Evolutionary conservation across 2,888 invertebrate genomes (phyloP), one percentile per base, ranked within the genome.

Genomic region (Flexamia atlantica): DNA sequence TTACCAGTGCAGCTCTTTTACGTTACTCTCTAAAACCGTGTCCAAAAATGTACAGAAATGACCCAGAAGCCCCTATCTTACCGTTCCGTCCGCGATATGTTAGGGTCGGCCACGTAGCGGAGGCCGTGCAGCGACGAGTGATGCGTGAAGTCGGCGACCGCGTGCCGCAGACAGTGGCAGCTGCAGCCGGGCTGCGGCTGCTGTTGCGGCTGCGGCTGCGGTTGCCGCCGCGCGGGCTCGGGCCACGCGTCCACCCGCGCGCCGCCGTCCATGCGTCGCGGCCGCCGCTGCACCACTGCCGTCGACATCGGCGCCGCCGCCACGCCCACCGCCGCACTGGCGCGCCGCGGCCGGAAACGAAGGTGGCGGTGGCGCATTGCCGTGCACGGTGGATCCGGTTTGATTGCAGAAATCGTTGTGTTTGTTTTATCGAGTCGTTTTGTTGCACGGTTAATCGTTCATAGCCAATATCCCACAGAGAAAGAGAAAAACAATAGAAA

Each of bases 121-220:
- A 96, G 91, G 0, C 96, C 96, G 88, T 96, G 96, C 46, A 96
- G 90, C 0, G 95, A 94, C 23, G 94, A 94, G 50, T 93, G 94
- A 40, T 92, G 90, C 64, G 94, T 92, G 88, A 94, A 95, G 82
- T 94, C 93, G 57, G 92, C 90, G 0, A 84, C 81, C 12, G 84
- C 79, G 36, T 79, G 79, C 9, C 28, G 79, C 12, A 79, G 28
- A 36, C 79, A 79, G 25, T 79, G 53, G 57, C 79, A 79, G 32
- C 57, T 57, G 32, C 79, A 79, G 23, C 64, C 64, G 28, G 64
- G 30, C 64, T 1, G 64, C 2, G 64, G 64, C 28, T 79, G 57
- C 10, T 36, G 57, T 3, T 40, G 23, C 42, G 20, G 36, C 5
- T 4, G 20, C 20, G 23, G 2, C 46, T 2, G 7, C 3, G 28